phyloP scores from a whole-genome alignment of 2,113 vertebrate species.

The Plestiodon gilberti region DNA sequence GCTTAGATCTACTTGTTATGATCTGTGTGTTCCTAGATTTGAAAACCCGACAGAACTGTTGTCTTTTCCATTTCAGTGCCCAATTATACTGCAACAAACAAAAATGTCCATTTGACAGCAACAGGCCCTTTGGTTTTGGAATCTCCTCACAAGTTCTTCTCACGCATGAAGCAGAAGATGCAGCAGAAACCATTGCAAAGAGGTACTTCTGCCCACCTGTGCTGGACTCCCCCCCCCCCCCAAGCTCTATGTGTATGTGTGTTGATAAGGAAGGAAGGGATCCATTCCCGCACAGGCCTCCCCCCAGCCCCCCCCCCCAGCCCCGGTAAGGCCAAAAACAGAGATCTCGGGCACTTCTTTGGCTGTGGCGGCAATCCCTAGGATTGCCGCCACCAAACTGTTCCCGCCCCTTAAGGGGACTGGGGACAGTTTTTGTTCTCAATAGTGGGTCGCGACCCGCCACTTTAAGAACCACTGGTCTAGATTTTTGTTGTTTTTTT shows the following conservation, averaged over 20 bases:
- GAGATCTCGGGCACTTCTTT: no score
- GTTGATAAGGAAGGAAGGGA: neutral
- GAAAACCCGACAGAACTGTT: fast-evolving
- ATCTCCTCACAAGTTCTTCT: conserved; percentile 62
- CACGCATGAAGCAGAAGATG: conserved; percentile 61
- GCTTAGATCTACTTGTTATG: neutral
- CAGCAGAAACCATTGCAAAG: conserved; percentile 40
- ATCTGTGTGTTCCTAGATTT: neutral
- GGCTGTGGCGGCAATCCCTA: no score
- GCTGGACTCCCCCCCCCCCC: fast-evolving
- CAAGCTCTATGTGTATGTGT: no score
- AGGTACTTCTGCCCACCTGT: conserved; percentile 31
- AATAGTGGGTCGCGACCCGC: no score
- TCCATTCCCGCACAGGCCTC: neutral
- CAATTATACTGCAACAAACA: fast-evolving
- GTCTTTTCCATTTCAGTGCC: neutral
- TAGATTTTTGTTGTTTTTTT: no score
- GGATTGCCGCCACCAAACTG: no score
- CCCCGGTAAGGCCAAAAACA: no score
- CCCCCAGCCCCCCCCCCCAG: no score
- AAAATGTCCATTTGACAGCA: fast-evolving
- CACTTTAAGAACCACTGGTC: no score
- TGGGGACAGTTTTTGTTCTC: no score
- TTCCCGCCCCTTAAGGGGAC: no score
- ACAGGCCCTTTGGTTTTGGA: neutral